Evolutionary conservation across 2,113 vertebrate genomes (phyloP).

Genomic region (Nanorana parkeri): DNA sequence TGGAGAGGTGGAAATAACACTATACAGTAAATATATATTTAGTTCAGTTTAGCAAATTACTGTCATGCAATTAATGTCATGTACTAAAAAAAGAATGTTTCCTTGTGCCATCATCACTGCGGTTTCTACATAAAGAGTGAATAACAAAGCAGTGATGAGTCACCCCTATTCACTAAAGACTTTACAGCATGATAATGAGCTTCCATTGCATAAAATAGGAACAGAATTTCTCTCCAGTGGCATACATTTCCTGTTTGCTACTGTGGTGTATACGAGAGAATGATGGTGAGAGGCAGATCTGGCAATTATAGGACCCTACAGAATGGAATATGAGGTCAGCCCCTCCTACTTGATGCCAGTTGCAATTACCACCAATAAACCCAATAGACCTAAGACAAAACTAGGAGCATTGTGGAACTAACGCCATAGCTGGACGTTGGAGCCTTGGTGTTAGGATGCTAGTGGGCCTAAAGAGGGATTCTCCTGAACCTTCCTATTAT

Average conservation of each 20-base stretch:
- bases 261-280: background rate
- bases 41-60: conserved; percentile 13
- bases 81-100: conserved; percentile 5
- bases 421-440: too few relatives aligned
- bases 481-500: too few relatives aligned
- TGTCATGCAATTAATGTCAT: conserved; percentile 16
- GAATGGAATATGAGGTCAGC: too few relatives aligned
- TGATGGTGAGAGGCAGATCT: background rate
- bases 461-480: too few relatives aligned
- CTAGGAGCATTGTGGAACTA: too few relatives aligned
- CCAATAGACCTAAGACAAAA: too few relatives aligned
- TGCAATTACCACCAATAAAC: too few relatives aligned
- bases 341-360: too few relatives aligned
- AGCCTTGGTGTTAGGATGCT: too few relatives aligned
- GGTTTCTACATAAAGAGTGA: conserved; percentile 10
- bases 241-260: background rate
- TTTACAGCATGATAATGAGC: conserved; percentile 6
- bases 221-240: conserved; percentile 2
- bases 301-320: too few relatives aligned
- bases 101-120: conserved; percentile 20
- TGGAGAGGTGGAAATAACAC: background rate
- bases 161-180: conserved; percentile 26
- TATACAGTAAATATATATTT: conserved; percentile 7
- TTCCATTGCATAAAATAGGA: background rate
- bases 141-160: conserved; percentile 12